Evolutionary conservation across 2,797 vertebrate genomes (phyloP).

Genomic region (Lacerta bilineata): DNA sequence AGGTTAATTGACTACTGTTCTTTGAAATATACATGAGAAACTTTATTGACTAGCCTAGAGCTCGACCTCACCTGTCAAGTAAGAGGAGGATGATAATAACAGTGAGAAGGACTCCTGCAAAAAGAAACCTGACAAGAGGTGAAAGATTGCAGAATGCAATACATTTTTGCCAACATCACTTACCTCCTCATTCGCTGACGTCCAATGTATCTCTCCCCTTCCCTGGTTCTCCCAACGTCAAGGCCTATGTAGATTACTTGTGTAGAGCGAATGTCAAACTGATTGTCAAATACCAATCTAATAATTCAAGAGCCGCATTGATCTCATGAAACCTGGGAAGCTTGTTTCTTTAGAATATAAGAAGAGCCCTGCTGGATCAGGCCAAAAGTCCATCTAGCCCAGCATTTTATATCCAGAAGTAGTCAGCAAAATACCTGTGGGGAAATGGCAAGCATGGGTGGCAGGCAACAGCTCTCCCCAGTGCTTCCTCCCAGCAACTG

Average conservation of each 20-base stretch:
- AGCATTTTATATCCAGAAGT: neutral
- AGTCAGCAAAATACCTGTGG: neutral
- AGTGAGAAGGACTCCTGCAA: conserved; percentile 61
- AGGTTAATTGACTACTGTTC: conserved; percentile 79
- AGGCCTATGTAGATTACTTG: conserved; percentile 24
- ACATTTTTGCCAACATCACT: conserved; percentile 46
- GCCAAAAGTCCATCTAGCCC: neutral
- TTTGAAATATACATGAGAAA: conserved; percentile 78
- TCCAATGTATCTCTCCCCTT: neutral
- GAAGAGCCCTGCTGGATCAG: neutral
- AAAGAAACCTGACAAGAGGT: conserved; percentile 65
- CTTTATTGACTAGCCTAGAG: conserved; percentile 71
- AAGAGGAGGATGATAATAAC: conserved; percentile 50
- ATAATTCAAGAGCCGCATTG: conserved; percentile 30
- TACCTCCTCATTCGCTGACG: conserved; percentile 29
- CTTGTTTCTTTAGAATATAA: neutral
- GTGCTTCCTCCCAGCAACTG: neutral
- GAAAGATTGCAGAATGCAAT: conserved; percentile 57
- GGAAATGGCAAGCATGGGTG: neutral
- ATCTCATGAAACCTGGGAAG: neutral
- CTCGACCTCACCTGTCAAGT: conserved; percentile 74
- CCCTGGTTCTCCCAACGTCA: neutral
- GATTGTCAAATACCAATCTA: conserved; percentile 30
- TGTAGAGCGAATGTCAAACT: conserved; percentile 30
- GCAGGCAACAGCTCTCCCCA: neutral